Conservation (phyloP, 2,888 invertebrate species). For the Drosophila trichaetosa region DNA sequence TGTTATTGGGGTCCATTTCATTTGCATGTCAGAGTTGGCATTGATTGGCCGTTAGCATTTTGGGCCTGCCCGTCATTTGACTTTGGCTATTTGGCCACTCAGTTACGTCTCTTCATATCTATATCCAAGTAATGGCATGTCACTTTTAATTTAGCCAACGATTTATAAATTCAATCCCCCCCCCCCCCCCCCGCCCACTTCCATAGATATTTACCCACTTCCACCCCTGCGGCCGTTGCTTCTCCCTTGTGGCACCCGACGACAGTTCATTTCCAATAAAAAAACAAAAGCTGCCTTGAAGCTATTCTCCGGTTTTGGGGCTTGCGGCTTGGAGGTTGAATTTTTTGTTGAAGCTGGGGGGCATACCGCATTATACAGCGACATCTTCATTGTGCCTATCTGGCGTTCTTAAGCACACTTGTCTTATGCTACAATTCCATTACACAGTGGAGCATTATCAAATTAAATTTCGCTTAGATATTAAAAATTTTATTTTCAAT, state of each 20-base stretch:
- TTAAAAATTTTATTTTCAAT: not conserved
- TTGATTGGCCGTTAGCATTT: slow-evolving; percentile 47
- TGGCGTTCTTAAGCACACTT: slow-evolving; percentile 48
- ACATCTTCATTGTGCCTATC: slow-evolving; percentile 64
- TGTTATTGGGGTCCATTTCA: slow-evolving; percentile 34
- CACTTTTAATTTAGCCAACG: slow-evolving; percentile 76
- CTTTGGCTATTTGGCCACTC: slow-evolving; percentile 28
- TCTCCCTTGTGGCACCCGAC: slow-evolving; percentile 11
- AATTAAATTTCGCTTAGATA: slow-evolving; percentile 1
- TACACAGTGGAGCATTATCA: slow-evolving; percentile 20
- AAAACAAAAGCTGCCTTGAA: slow-evolving; percentile 35
- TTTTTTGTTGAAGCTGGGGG: not conserved
- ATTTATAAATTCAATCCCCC: slow-evolving; percentile 58
- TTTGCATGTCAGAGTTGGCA: slow-evolving; percentile 45
- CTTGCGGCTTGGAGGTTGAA: not conserved
- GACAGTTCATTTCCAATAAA: slow-evolving; percentile 62
- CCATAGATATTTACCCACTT: not conserved
- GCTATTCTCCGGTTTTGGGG: not conserved
- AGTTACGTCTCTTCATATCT: slow-evolving; percentile 43
- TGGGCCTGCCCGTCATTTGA: slow-evolving; percentile 44
- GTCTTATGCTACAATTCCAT: slow-evolving; percentile 31
- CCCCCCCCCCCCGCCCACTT: not conserved
- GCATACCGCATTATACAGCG: slow-evolving; percentile 19
- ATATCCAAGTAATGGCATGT: slow-evolving; percentile 71
- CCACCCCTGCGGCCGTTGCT: not conserved